Conservation (phyloP, 1,140 invertebrate genomes). For the Paracyclopina nana region DNA sequence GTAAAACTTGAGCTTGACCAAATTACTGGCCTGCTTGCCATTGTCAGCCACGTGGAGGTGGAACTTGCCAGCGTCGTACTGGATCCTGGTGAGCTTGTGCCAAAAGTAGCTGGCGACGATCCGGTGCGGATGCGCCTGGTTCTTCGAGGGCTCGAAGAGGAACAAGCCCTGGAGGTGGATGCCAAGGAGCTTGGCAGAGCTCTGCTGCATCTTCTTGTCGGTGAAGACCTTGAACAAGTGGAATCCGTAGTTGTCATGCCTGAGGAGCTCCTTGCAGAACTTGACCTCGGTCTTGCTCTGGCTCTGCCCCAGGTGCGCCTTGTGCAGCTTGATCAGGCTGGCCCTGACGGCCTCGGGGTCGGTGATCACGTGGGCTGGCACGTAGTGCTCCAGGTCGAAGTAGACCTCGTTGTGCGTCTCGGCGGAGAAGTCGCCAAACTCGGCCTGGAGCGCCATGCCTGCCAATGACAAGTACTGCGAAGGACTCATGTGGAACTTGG, state of each 20-base stretch:
- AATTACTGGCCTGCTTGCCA: neutral
- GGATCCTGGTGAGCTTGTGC: conserved; percentile 7
- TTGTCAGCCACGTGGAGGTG: neutral
- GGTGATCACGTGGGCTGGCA: conserved; percentile 1
- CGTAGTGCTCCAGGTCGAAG: conserved; percentile 12
- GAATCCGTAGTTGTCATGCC: conserved; percentile 4
- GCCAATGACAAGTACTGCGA: neutral
- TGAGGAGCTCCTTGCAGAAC: conserved; percentile 9
- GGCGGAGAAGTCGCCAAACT: conserved; percentile 7
- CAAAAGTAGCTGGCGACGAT: conserved; percentile 2
- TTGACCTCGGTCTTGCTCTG: conserved; percentile 12
- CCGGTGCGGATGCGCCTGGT: neutral
- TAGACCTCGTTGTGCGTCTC: conserved; percentile 3
- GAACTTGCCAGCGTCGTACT: conserved; percentile 6
- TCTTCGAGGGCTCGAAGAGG: conserved; percentile 9
- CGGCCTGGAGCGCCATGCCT: conserved; percentile 9
- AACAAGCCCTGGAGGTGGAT: conserved; percentile 10
- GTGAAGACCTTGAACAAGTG: conserved; percentile 1
- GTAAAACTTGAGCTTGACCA: conserved; percentile 10
- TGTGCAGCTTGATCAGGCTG: neutral
- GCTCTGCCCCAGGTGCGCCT: conserved; percentile 6
- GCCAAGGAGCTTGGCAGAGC: neutral
- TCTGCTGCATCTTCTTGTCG: conserved; percentile 2
- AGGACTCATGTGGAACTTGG: neutral
- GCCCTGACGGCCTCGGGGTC: neutral